phyloP scores from a whole-genome alignment of 2,888 invertebrate species.

The Sarcophaga variegata region DNA sequence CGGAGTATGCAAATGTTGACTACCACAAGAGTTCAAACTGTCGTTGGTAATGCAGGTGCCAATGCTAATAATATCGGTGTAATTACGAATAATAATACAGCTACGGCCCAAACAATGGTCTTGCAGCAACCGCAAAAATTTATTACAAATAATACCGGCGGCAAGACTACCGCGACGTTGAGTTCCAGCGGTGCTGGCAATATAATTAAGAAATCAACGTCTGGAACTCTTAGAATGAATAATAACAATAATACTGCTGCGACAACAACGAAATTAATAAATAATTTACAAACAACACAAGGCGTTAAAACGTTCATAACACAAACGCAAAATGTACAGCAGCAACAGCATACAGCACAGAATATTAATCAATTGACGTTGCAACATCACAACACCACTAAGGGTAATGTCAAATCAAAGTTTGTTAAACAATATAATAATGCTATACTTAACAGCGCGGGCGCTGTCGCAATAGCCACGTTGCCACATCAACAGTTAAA shows the following conservation, averaged over 20 bases:
- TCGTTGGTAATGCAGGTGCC: conserved; percentile 66
- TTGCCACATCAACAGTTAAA: conserved; percentile 73
- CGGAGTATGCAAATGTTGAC: conserved; percentile 79
- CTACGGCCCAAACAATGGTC: conserved; percentile 61
- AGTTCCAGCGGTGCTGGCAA: conserved; percentile 71
- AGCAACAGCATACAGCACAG: conserved; percentile 73
- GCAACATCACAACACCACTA: conserved; percentile 65
- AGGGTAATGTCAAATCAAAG: conserved; percentile 74
- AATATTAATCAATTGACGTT: conserved; percentile 71
- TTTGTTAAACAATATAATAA: conserved; percentile 80
- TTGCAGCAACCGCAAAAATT: conserved; percentile 68
- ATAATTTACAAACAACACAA: conserved; percentile 72
- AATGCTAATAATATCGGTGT: conserved; percentile 41
- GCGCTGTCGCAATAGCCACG: conserved; percentile 74
- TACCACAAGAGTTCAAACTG: conserved; percentile 61
- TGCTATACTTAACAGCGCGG: conserved; percentile 73
- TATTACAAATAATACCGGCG: conserved; percentile 53
- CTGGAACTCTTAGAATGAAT: conserved; percentile 72
- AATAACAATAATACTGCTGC: conserved; percentile 65
- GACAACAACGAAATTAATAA: conserved; percentile 70
- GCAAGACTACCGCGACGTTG: conserved; percentile 66
- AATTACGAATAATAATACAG: conserved; percentile 44
- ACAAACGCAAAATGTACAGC: conserved; percentile 74
- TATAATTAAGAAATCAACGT: conserved; percentile 75
- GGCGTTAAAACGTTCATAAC: conserved; percentile 73